A percentile compares a stretch with the other conserved stretches of the same genome.
phyloP scores from a whole-genome alignment of 2,888 invertebrate genomes.

The Erynnis tages region DNA sequence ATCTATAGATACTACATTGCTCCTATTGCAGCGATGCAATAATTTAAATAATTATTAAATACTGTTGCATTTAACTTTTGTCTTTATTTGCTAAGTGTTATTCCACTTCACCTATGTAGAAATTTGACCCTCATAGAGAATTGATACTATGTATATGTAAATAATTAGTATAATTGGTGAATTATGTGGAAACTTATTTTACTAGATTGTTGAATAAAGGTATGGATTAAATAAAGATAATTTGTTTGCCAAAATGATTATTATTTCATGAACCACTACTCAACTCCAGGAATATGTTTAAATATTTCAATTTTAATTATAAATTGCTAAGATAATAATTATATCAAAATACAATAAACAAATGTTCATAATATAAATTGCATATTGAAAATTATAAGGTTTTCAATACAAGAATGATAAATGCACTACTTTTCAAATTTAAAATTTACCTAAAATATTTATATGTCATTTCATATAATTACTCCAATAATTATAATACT shows the following conservation, averaged over 20 bases:
- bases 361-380: no score
- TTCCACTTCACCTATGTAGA: conserved; percentile 76
- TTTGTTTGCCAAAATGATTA: conserved; percentile 54
- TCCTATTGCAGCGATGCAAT: conserved; percentile 68
- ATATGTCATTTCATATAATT: no score
- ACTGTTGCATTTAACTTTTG: conserved; percentile 68
- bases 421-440: no score
- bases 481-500: no score
- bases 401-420: no score
- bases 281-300: no score
- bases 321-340: no score
- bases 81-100: conserved; percentile 78
- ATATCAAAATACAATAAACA: no score
- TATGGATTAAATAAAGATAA: conserved; percentile 73
- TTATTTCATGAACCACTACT: conserved; percentile 40
- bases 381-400: no score
- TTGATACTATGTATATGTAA: conserved; percentile 65
- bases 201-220: conserved; percentile 71
- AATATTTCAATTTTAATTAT: no score
- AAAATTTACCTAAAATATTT: no score
- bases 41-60: conserved; percentile 46
- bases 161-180: conserved; percentile 76
- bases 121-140: conserved; percentile 52
- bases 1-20: conserved; percentile 87
- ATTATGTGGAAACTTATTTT: conserved; percentile 69